phyloP scores from a whole-genome alignment of 2,797 vertebrate species.

The Graptemys geographica region DNA sequence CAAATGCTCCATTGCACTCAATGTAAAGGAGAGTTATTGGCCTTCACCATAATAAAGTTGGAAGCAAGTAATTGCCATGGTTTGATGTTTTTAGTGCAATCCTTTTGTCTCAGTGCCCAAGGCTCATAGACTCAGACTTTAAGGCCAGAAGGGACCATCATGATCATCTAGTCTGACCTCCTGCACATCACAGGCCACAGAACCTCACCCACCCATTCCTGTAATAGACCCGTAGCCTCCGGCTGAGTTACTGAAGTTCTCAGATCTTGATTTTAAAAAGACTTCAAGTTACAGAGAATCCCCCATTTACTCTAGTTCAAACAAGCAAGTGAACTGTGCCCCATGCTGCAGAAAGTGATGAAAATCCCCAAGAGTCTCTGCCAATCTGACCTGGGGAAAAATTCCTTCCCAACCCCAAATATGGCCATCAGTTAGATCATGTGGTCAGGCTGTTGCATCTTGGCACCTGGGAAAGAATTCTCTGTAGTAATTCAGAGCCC shows the following conservation, averaged over 20 bases:
- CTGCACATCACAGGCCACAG: no score
- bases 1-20: neutral
- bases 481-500: neutral
- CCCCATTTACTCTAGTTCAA: no score
- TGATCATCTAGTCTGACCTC: no score
- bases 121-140: neutral
- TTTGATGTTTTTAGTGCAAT: neutral
- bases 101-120: neutral
- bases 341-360: neutral
- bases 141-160: no score
- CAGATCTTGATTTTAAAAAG: no score
- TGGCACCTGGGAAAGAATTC: neutral
- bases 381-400: neutral
- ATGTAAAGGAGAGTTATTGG: neutral
- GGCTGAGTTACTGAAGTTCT: no score
- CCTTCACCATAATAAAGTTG: neutral
- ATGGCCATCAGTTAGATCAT: neutral
- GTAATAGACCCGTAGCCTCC: no score
- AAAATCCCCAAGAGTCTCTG: neutral
- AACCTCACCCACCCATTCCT: no score
- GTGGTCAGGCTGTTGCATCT: neutral
- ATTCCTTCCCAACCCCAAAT: neutral
- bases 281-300: no score
- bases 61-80: neutral
- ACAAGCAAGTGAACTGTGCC: neutral